Conservation (phyloP, 2,888 invertebrate genomes). For the Clusia tigrina region DNA sequence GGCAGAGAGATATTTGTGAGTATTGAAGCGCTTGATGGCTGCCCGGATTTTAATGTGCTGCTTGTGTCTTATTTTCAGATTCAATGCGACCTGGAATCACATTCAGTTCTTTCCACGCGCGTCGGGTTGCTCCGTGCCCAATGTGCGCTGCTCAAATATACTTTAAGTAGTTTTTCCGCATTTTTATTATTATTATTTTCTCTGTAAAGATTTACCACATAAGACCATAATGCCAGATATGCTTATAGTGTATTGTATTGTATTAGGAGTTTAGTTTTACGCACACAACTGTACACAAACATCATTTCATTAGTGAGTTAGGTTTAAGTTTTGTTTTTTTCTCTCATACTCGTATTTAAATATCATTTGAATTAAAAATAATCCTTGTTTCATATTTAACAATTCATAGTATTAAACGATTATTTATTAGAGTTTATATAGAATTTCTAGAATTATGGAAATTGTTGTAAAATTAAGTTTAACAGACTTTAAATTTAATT, state of each 20-base stretch:
- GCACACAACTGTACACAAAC: constrained; percentile 4
- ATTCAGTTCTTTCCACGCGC: constrained; percentile 60
- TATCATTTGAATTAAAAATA: neutral
- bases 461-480: neutral
- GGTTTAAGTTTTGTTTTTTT: constrained; percentile 2
- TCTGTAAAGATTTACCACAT: neutral
- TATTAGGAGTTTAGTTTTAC: neutral
- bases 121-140: constrained; percentile 53
- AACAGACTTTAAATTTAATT: neutral
- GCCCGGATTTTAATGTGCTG: too few relatives aligned
- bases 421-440: too few relatives aligned
- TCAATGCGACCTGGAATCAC: constrained; percentile 62
- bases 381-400: neutral
- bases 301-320: neutral
- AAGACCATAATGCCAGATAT: constrained; percentile 4
- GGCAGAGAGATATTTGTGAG: constrained; percentile 61
- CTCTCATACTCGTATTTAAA: neutral
- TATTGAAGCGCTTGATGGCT: constrained; percentile 17
- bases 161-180: constrained; percentile 45
- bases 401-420: neutral
- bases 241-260: too few relatives aligned
- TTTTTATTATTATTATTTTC: neutral
- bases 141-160: constrained; percentile 54
- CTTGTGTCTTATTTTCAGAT: constrained; percentile 41
- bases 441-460: neutral